phyloP scores from a whole-genome alignment of 2,113 vertebrate genomes.

The Nannospalax galili region DNA sequence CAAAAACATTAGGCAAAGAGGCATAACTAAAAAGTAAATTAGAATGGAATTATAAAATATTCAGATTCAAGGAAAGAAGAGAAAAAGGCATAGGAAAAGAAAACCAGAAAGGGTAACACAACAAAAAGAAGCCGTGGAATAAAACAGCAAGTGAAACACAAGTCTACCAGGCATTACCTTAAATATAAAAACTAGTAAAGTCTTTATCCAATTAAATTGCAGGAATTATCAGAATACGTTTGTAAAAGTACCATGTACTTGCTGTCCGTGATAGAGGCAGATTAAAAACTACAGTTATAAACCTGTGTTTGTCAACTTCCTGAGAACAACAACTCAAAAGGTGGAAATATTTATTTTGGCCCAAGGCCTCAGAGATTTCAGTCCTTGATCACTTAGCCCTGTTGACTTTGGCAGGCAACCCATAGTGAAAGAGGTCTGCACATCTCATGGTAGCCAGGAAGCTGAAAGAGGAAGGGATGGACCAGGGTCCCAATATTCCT shows the following conservation, averaged over 20 bases:
- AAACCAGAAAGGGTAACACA: background rate
- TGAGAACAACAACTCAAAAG: background rate
- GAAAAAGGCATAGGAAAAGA: background rate
- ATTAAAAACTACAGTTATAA: background rate
- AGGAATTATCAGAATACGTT: background rate
- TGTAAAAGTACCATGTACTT: background rate
- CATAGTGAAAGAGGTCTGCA: background rate
- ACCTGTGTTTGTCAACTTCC: background rate
- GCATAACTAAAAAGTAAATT: constrained; percentile 5
- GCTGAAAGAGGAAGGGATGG: background rate
- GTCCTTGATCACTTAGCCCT: no score
- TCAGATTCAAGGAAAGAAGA: constrained; percentile 6
- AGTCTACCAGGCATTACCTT: background rate
- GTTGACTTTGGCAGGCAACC: background rate
- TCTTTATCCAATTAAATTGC: background rate
- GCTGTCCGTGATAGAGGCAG: background rate
- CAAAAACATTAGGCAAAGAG: background rate
- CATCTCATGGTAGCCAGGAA: background rate
- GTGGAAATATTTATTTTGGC: background rate
- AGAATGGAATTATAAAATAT: background rate
- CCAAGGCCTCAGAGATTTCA: no score
- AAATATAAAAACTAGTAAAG: background rate
- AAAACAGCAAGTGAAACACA: background rate
- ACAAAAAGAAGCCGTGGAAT: no score
- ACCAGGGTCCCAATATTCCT: background rate